Base-by-base conservation (phyloP, 2,888 invertebrate genomes). In the Pharmacophagus antenor region DNA sequence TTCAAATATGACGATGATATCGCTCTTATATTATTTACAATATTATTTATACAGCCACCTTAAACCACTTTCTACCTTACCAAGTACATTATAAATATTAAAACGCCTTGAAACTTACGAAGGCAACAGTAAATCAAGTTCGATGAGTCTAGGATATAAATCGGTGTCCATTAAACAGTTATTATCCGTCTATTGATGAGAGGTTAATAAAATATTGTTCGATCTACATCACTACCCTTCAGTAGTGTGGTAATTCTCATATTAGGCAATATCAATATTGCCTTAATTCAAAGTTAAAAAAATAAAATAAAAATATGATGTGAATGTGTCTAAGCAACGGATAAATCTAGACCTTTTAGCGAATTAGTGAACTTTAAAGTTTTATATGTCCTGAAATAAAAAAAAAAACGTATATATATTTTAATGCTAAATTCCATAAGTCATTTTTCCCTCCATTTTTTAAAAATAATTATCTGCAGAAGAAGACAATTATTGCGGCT, bases 1-100 rank as follows among this genome's bases (percentile, higher is more conserved):
- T 87, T 87, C 85, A 80, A 84, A 85, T 85, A 82, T 80, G 83
- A 87, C 79, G 82, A 84, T 85, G 86, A 89, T 89, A 87, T 82
- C 84, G 85, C 84, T 84, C 82, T 86, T 80, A 81, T 76, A 73
- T 71, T 72, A 63, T 65, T 58, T 58, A 69, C 70, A 62, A 70
- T 56, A n/a, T 65, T 65, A 63, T 66, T 68, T 51, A 17, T 47
- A 41, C 58, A 59, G 57, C 62, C 63, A 62, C 65, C 52, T 49
- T 48, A 50, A 27, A 53, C 55, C 61, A 63, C 51, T 58, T 31
- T 22, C 7, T 10, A n/a, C 52, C 56, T 60, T 68, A 68, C 47
- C 15, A 18, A 18, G 21, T 18, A 5, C 10, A 4, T 21, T 0
- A 51, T 66, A 63, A 58, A 12, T 56, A n/a, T 17, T 50, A 56